Conservation (phyloP, 1,140 invertebrate species). For the Eriosoma lanigerum region DNA sequence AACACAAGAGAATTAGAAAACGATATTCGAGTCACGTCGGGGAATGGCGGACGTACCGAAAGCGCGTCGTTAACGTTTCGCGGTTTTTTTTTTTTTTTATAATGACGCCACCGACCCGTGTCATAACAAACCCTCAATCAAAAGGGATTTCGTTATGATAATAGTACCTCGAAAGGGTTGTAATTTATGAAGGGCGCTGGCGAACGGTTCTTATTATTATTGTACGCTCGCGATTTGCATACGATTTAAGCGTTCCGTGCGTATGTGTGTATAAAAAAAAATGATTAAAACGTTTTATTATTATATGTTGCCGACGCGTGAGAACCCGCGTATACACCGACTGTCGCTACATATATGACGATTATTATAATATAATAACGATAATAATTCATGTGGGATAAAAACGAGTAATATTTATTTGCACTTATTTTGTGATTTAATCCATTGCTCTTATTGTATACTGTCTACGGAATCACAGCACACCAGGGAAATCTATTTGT, state of each 20-base stretch:
- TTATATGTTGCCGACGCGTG: slow-evolving; percentile 22
- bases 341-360: too few species aligned
- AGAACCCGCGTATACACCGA: slow-evolving; percentile 13
- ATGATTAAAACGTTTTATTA: slow-evolving; percentile 33
- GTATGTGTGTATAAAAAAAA: slow-evolving; percentile 22
- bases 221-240: slow-evolving; percentile 14
- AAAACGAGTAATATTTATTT: slow-evolving; percentile 20
- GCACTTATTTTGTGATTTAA: slow-evolving; percentile 40
- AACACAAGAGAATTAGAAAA: not conserved
- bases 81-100: slow-evolving; percentile 15
- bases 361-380: not conserved
- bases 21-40: not conserved
- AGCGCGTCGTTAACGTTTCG: slow-evolving; percentile 38
- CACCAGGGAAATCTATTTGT: slow-evolving; percentile 48
- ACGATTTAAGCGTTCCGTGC: slow-evolving; percentile 28
- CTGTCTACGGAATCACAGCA: slow-evolving; percentile 33
- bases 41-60: not conserved
- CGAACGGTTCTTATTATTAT: slow-evolving; percentile 10
- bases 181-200: slow-evolving; percentile 33
- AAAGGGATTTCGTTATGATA: slow-evolving; percentile 49
- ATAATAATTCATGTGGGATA: slow-evolving; percentile 1
- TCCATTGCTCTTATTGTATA: slow-evolving; percentile 33
- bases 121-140: slow-evolving; percentile 52
- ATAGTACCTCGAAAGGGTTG: slow-evolving; percentile 42
- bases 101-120: slow-evolving; percentile 41